Conservation (phyloP, 2,888 invertebrate genomes). For the Phyllotreta striolata region DNA sequence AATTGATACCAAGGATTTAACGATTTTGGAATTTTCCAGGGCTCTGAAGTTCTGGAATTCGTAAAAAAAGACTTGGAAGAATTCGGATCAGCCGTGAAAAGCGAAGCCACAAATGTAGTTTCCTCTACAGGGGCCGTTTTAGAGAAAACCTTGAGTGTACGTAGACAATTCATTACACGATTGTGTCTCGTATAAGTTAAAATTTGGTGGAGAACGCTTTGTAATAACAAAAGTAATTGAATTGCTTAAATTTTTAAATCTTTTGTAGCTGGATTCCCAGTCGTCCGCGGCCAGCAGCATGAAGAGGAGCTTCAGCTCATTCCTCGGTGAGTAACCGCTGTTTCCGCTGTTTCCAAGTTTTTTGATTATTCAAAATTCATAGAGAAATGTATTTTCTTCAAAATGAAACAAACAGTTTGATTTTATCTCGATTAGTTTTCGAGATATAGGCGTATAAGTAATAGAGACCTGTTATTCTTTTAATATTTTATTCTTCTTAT, state of each 20-base stretch:
- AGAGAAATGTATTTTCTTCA: no score
- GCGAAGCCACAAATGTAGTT: constrained; percentile 74
- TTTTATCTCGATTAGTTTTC: no score
- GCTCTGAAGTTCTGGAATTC: constrained; percentile 77
- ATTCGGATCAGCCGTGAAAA: constrained; percentile 74
- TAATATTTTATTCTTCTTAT: constrained; percentile 2
- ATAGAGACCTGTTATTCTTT: constrained; percentile 3
- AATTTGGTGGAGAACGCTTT: background rate
- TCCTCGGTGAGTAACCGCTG: constrained; percentile 65
- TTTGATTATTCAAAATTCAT: no score
- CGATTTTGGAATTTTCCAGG: constrained; percentile 60
- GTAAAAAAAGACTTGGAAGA: constrained; percentile 80
- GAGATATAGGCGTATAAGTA: no score
- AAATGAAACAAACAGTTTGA: no score
- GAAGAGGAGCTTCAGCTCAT: constrained; percentile 76
- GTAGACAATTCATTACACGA: constrained; percentile 13
- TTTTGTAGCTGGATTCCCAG: constrained; percentile 71
- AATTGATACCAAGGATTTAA: background rate
- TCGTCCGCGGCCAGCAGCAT: constrained; percentile 76
- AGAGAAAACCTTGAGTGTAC: constrained; percentile 74
- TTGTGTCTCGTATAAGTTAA: background rate
- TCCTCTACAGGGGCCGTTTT: constrained; percentile 72
- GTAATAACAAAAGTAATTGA: constrained; percentile 3
- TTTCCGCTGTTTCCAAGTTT: constrained; percentile 20
- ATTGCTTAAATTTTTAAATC: background rate